These are phyloP conservation scores for Leucozona laternaria DNA, from an alignment of 2,888 invertebrate species.

Conservation along the genomic window DNA sequence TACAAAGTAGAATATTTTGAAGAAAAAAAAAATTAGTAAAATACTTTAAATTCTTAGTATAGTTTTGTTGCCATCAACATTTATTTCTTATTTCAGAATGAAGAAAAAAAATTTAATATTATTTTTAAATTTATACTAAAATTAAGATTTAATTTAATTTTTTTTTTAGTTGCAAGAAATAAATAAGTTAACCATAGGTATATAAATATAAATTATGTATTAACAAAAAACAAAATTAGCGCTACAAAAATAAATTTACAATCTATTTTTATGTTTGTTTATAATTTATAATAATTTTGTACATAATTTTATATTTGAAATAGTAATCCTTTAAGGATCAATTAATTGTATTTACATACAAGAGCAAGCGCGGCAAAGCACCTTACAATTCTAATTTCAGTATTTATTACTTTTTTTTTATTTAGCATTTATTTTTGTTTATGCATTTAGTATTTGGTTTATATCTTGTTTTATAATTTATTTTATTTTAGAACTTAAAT, in stretches of 20 bases:
- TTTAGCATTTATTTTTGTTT: not conserved
- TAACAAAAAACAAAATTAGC: slow-evolving; percentile 12
- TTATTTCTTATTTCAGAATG: not conserved
- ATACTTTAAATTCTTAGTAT: not conserved
- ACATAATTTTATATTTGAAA: slow-evolving; percentile 36
- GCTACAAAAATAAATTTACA: slow-evolving; percentile 5
- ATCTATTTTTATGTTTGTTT: not conserved
- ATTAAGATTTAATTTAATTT: not conserved
- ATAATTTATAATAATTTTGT: slow-evolving; percentile 3
- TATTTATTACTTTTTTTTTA: not conserved
- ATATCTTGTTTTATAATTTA: not conserved
- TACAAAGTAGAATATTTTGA: not conserved
- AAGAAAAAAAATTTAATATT: not conserved
- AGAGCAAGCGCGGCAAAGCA: slow-evolving; percentile 66
- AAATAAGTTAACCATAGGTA: not conserved
- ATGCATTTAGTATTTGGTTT: slow-evolving; percentile 63
- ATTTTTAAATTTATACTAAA: not conserved
- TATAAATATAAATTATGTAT: too few relatives aligned
- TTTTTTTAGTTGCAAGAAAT: not conserved
- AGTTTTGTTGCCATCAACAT: slow-evolving; percentile 2
- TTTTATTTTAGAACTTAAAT: slow-evolving; percentile 23
- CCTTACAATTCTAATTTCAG: slow-evolving; percentile 37
- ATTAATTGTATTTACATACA: slow-evolving; percentile 57
- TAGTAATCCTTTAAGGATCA: slow-evolving; percentile 69
- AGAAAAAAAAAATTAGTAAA: not conserved